Conservation (phyloP, 2,797 vertebrate species). For the Helicolenus hilgendorfi region DNA sequence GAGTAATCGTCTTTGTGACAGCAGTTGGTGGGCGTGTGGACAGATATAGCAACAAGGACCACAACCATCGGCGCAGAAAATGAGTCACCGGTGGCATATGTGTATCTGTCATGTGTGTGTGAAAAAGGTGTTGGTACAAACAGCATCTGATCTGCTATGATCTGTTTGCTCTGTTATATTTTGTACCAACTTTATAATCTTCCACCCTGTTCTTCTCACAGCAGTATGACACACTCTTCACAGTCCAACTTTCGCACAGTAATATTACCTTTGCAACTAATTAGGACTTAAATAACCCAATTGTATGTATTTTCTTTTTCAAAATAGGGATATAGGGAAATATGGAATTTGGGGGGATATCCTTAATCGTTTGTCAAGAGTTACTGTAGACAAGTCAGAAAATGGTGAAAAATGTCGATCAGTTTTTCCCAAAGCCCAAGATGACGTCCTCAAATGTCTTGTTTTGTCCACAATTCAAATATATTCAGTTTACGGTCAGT, state of each 20-base stretch:
- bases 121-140: conserved; percentile 33
- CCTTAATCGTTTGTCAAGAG: neutral
- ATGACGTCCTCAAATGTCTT: too few relatives aligned
- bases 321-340: neutral
- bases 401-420: too few relatives aligned
- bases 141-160: conserved; percentile 32
- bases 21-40: conserved; percentile 70
- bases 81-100: conserved; percentile 70
- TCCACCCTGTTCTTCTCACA: neutral
- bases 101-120: neutral
- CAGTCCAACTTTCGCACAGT: neutral
- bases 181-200: neutral
- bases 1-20: conserved; percentile 67
- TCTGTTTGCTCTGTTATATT: neutral
- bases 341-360: neutral
- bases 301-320: neutral
- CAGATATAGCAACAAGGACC: conserved; percentile 62
- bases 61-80: conserved; percentile 31
- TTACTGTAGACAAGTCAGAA: neutral
- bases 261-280: neutral
- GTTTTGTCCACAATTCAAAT: too few relatives aligned
- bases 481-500: too few relatives aligned
- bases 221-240: neutral
- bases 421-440: too few relatives aligned
- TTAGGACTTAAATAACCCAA: neutral